Base-by-base conservation (phyloP, 2,113 vertebrate species). In the Xiphias gladius region DNA sequence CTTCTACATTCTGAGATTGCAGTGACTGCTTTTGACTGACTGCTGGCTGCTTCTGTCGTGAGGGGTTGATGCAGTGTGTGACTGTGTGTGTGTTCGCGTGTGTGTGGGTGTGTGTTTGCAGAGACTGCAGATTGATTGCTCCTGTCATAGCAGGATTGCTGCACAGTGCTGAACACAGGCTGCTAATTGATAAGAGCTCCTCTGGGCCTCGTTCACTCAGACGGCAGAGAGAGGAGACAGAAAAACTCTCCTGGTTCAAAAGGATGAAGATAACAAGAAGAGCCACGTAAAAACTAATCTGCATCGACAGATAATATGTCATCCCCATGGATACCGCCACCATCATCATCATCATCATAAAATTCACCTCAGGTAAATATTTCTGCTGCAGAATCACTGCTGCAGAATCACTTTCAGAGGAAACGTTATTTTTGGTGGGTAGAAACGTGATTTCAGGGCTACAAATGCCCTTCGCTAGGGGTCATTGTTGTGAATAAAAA, bases 111-210 rank as follows among this genome's bases (percentile, higher is more conserved):
- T 52, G 59, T 46, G 50, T 69, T 68, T 35, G n/a, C 48, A 73
- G n/a, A 52, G 75, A 59, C 76, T 75, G 75, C 71, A 88, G 87
- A 91, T 91, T 83, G 82, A 93, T 91, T 76, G 75, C 83, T 46
- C 37, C 87, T 89, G 90, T 89, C 88, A 90, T 59, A 76, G 76
- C 52, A 61, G 91, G 80, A 80, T 89, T 71, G 81, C 86, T 82
- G 75, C 48, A 83, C 78, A 86, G 62, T 74, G 65, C 82, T 89
- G 83, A 84, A 86, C 81, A 85, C 86, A 62, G 43, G 59, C 75
- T 78, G 80, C 75, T 90, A 92, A 90, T 91, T 88, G 87, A 91
- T 89, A 79, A 35, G 79, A 86, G 43, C 79, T 86, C 79, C 82
- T 89, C 77, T 85, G 81, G 73, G 86, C 75, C 73, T 79, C 54